These are phyloP conservation scores for Drosophila atripex DNA, from an alignment of 2,888 invertebrate genomes.

Conservation along the genomic window DNA sequence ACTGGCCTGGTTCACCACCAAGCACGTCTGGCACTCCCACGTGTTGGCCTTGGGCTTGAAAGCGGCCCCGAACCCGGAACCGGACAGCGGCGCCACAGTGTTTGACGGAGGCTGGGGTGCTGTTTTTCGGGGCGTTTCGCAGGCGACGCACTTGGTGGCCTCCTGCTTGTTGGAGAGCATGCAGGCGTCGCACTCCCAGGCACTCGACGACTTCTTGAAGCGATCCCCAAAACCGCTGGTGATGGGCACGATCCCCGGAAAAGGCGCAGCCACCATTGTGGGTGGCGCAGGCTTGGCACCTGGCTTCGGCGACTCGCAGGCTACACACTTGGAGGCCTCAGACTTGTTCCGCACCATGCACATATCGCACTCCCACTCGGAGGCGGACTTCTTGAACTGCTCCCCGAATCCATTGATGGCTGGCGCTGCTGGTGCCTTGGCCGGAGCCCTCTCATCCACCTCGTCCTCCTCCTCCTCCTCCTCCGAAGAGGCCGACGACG, in stretches of 20 bases:
- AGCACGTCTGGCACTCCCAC: slow-evolving; percentile 87
- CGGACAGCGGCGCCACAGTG: slow-evolving; percentile 13
- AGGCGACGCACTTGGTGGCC: slow-evolving; percentile 85
- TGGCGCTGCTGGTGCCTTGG: neutral
- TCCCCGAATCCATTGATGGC: slow-evolving; percentile 68
- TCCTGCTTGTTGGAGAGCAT: slow-evolving; percentile 86
- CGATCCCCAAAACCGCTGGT: slow-evolving; percentile 70
- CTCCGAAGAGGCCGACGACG: neutral
- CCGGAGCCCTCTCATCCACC: neutral
- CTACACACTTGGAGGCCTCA: slow-evolving; percentile 84
- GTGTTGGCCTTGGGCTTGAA: slow-evolving; percentile 85
- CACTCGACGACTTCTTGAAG: slow-evolving; percentile 85
- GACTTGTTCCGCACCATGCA: slow-evolving; percentile 87
- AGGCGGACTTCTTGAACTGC: slow-evolving; percentile 85
- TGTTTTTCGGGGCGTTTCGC: slow-evolving; percentile 81
- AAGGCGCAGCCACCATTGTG: neutral
- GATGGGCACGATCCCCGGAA: neutral
- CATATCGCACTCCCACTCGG: slow-evolving; percentile 88
- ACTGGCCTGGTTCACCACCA: slow-evolving; percentile 85
- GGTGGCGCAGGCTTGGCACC: slow-evolving; percentile 26
- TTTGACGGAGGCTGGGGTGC: slow-evolving; percentile 10
- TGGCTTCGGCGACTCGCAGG: slow-evolving; percentile 85
- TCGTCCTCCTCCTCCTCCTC: neutral
- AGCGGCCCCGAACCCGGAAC: slow-evolving; percentile 79
- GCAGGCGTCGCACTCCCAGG: slow-evolving; percentile 89